Conservation (phyloP, 2,113 vertebrate species). For the Buteo buteo region DNA sequence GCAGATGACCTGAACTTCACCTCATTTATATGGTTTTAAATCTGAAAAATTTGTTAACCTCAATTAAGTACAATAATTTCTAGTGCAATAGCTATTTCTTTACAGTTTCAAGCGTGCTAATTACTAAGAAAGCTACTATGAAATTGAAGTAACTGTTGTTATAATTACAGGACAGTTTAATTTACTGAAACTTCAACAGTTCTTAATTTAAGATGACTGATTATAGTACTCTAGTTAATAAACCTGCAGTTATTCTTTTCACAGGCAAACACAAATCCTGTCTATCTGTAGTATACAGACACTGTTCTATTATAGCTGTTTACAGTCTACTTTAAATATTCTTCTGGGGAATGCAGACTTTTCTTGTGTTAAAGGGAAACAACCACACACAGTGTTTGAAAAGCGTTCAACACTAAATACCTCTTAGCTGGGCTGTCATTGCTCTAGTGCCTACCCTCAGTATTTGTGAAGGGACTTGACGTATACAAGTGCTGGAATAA, state of each 20-base stretch:
- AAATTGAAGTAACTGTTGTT: neutral
- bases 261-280: neutral
- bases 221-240: neutral
- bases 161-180: neutral
- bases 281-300: neutral
- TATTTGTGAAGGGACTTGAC: neutral
- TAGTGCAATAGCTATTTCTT: neutral
- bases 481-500: neutral
- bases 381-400: neutral
- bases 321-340: neutral
- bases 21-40: neutral
- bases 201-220: neutral
- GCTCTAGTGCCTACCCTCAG: neutral
- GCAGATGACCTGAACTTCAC: neutral
- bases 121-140: neutral
- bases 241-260: neutral
- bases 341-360: neutral
- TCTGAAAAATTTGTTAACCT: neutral
- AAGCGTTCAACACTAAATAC: neutral
- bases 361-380: neutral
- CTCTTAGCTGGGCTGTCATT: neutral
- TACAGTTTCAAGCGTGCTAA: neutral
- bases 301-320: neutral
- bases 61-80: neutral
- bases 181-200: neutral